Base-by-base conservation (phyloP, 2,797 vertebrate species). In the Microctenopoma steveboyesi region DNA sequence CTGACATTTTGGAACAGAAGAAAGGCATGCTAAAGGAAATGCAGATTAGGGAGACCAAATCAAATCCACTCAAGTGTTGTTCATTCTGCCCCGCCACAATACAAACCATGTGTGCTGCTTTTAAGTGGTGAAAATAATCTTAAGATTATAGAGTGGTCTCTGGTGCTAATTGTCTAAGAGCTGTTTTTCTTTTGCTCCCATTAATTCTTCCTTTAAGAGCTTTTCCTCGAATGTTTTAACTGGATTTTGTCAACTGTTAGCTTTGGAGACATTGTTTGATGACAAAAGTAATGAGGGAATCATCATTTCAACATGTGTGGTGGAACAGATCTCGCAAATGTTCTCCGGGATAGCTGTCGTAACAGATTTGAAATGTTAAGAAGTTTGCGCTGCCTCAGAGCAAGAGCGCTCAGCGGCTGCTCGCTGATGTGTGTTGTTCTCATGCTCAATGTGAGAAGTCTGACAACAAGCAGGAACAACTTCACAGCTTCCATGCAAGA, bases 161-260 rank as follows among this genome's bases (percentile, higher is more conserved):
- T 89, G 87, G 85, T 89, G 91, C 89, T 92, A 93, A 93, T 93
- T 91, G 90, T 91, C 89, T 91, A 87, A 84, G 85, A 91, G 88
- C 83, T 90, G 84, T 91, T 90, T 89, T 88, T 90, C 86, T 89
- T 86, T 79, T 74, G 76, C 84, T 87, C 78, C 85, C 88, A 88
- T 91, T 90, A 83, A 88, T 92, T 91, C 83, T 84, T 88, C 74
- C 83, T 86, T 85, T 87, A 79, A 90, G 80, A 90, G 86, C 78
- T 88, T 14, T 72, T 59, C 82, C 78, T 79, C 33, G 11, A 82
- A 84, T 86, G 86, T 89, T 92, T 89, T 83, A 79, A 83, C 82
- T 81, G 56, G 79, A 80, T 88, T 88, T 91, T 84, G 84, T 88
- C 84, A 87, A 85, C 85, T 84, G 86, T 90, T 87, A 79, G 80